These are phyloP conservation scores for Stigmatopora argus DNA, from an alignment of 2,113 vertebrate genomes.

Conservation along the genomic window DNA sequence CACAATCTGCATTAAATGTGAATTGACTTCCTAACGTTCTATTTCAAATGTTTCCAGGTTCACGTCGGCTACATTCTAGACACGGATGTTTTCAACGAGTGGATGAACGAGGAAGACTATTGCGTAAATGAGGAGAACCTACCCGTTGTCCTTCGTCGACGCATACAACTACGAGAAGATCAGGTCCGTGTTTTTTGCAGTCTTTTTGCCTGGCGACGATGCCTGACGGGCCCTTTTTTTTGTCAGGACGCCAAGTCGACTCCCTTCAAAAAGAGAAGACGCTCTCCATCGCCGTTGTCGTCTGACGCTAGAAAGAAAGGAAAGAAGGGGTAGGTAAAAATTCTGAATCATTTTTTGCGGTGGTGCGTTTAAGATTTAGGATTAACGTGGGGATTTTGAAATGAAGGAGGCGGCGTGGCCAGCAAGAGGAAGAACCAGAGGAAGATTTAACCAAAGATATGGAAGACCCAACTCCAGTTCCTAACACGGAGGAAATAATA, in stretches of 20 bases:
- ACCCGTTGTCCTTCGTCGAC: conserved; percentile 75
- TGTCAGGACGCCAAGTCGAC: conserved; percentile 78
- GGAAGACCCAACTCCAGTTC: conserved; percentile 94
- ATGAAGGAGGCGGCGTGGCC: conserved; percentile 79
- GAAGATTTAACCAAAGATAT: conserved; percentile 97
- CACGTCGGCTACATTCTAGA: conserved; percentile 89
- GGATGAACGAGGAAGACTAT: conserved; percentile 99
- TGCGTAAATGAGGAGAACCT: conserved; percentile 85
- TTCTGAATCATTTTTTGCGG: neutral
- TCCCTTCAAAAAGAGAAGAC: conserved; percentile 82
- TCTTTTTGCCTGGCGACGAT: neutral
- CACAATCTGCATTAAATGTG: neutral
- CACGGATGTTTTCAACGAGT: conserved; percentile 88
- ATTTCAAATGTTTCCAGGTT: conserved; percentile 68
- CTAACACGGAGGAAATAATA: conserved; percentile 92
- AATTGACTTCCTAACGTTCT: neutral
- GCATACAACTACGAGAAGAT: conserved; percentile 80
- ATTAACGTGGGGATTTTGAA: neutral
- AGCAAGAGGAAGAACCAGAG: conserved; percentile 87
- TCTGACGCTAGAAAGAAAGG: conserved; percentile 88
- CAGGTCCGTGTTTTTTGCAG: conserved; percentile 68
- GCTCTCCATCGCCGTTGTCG: conserved; percentile 84
- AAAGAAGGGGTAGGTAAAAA: conserved; percentile 82
- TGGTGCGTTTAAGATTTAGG: no score
- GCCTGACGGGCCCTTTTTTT: neutral